These are phyloP conservation scores for Mya arenaria DNA, from an alignment of 1,140 invertebrate genomes.

Conservation along the genomic window DNA sequence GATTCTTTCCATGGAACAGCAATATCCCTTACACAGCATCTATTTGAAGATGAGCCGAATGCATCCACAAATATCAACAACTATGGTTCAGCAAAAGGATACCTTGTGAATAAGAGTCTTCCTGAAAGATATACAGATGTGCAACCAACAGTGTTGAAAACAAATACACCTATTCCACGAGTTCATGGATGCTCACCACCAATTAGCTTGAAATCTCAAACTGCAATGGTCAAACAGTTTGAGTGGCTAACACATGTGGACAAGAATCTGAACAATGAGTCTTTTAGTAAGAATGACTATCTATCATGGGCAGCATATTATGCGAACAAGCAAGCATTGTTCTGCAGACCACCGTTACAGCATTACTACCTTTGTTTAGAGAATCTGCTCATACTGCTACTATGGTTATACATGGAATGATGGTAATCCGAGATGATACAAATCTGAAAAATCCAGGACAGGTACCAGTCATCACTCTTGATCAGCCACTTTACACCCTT, in stretches of 20 bases:
- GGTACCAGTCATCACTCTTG: not conserved
- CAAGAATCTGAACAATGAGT: not conserved
- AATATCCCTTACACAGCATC: not conserved
- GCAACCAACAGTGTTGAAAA: no score
- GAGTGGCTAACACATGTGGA: not conserved
- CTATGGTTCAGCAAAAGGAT: no score
- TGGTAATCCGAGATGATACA: not conserved
- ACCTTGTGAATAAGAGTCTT: no score
- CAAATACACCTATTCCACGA: no score
- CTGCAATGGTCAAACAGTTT: not conserved
- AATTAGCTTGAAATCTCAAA: no score
- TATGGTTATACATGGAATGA: slow-evolving; percentile 2
- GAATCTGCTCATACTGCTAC: not conserved
- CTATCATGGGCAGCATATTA: not conserved
- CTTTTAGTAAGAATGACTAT: not conserved
- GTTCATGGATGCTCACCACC: no score
- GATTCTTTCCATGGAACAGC: not conserved
- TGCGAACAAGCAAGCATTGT: not conserved
- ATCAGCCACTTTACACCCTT: not conserved
- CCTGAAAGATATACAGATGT: no score
- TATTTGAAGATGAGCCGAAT: no score
- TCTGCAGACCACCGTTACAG: not conserved
- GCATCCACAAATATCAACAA: no score
- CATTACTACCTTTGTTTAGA: not conserved
- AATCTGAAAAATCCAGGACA: not conserved